These are phyloP conservation scores for Vulpes vulpes DNA, from an alignment of 2,113 vertebrate species.

Conservation along the genomic window DNA sequence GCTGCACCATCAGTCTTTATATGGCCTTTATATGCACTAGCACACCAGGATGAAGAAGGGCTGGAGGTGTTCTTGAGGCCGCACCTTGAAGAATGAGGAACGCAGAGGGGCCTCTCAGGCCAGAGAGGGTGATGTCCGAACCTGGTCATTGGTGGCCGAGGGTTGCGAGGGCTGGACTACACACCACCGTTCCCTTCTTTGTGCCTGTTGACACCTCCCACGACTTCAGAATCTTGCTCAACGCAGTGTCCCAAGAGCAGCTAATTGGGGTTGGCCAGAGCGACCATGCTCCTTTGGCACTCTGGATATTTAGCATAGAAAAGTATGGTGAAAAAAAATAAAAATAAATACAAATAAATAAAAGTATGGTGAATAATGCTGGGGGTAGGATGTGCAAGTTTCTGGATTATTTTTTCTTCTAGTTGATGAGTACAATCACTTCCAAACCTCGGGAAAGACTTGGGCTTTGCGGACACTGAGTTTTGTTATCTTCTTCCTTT, in stretches of 20 bases:
- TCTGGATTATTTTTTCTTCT: slow-evolving; percentile 10
- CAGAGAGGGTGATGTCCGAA: background rate
- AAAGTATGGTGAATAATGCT: background rate
- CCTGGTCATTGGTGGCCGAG: background rate
- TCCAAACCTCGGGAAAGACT: background rate
- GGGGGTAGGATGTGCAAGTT: background rate
- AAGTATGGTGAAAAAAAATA: background rate
- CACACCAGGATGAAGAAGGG: background rate
- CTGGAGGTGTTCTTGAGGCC: background rate
- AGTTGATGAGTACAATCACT: background rate
- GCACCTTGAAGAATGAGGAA: background rate
- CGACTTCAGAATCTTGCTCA: background rate
- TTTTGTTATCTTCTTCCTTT: background rate
- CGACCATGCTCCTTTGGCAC: background rate
- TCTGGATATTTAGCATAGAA: background rate
- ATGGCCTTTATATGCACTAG: background rate
- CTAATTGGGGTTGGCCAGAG: background rate
- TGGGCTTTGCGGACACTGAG: background rate
- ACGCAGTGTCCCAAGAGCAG: background rate
- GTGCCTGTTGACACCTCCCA: background rate
- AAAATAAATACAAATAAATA: too few relatives aligned
- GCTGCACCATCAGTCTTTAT: background rate
- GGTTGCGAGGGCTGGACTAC: background rate
- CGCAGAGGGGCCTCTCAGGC: background rate
- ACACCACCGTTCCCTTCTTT: background rate